These are phyloP conservation scores for Pseudomyrmex dendroicus DNA, from an alignment of 1,140 invertebrate species.

Conservation along the genomic window DNA sequence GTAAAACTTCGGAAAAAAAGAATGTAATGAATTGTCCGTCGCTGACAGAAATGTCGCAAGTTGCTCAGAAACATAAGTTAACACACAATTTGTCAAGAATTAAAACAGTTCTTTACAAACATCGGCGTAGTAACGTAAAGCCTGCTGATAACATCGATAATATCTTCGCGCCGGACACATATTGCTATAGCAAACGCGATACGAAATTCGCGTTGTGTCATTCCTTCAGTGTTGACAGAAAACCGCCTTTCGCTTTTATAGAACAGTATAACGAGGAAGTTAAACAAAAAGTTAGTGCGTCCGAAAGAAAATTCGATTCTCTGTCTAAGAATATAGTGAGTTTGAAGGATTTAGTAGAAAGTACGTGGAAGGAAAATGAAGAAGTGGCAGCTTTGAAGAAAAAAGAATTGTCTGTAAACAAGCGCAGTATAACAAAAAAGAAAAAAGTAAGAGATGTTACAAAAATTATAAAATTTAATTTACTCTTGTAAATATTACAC, in stretches of 20 bases:
- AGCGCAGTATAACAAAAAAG: constrained; percentile 18
- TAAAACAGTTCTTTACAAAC: constrained; percentile 86
- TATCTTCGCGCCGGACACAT: constrained; percentile 86
- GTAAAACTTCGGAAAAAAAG: neutral
- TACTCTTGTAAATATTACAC: neutral
- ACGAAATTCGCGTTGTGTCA: constrained; percentile 77
- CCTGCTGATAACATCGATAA: constrained; percentile 89
- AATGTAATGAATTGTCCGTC: neutral
- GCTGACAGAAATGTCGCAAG: neutral
- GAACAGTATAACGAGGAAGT: constrained; percentile 73
- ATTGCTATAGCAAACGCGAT: constrained; percentile 84
- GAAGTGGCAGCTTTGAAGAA: constrained; percentile 66
- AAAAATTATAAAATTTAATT: constrained; percentile 2
- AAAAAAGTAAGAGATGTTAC: neutral
- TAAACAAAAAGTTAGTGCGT: constrained; percentile 5
- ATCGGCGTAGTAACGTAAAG: constrained; percentile 86
- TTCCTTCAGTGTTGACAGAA: constrained; percentile 80
- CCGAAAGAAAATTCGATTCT: constrained; percentile 26
- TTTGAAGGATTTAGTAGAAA: constrained; percentile 72
- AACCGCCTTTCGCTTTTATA: constrained; percentile 81
- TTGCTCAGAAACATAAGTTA: constrained; percentile 76
- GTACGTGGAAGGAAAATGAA: constrained; percentile 70
- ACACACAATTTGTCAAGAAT: constrained; percentile 85
- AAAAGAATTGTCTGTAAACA: constrained; percentile 26
- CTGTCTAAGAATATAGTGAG: constrained; percentile 72